Percentiles rank a stretch among this genome's conserved stretches.
phyloP scores from a whole-genome alignment of 2,113 vertebrate genomes.

The Hippocampus guttulatus region DNA sequence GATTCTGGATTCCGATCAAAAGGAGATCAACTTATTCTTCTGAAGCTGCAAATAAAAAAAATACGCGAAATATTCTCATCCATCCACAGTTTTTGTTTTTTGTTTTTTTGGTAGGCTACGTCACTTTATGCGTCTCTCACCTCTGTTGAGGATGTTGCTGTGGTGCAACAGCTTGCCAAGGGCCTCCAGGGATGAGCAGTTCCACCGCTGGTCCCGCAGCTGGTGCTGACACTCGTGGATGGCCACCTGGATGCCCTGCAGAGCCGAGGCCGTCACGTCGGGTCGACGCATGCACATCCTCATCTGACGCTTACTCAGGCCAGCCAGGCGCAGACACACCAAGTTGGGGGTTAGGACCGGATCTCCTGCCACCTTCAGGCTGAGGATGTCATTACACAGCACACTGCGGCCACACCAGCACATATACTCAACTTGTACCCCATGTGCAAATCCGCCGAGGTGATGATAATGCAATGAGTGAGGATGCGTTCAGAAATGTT shows the following conservation, averaged over 20 bases:
- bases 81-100: too few species aligned
- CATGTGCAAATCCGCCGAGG: background rate
- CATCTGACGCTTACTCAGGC: slow-evolving; percentile 85
- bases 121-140: slow-evolving; percentile 59
- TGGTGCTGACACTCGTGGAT: slow-evolving; percentile 90
- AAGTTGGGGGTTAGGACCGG: slow-evolving; percentile 85
- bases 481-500: too few species aligned
- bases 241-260: slow-evolving; percentile 89
- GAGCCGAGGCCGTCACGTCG: slow-evolving; percentile 85
- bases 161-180: slow-evolving; percentile 81
- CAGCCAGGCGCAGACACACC: slow-evolving; percentile 80
- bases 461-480: background rate
- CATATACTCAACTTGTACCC: background rate
- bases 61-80: too few species aligned
- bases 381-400: slow-evolving; percentile 84
- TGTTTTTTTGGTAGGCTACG: too few species aligned
- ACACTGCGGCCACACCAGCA: slow-evolving; percentile 65
- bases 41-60: too few species aligned
- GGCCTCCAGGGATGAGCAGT: slow-evolving; percentile 84
- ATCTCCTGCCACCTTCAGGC: slow-evolving; percentile 84
- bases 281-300: slow-evolving; percentile 85
- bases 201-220: slow-evolving; percentile 86
- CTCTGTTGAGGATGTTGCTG: slow-evolving; percentile 83
- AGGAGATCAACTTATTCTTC: too few species aligned
- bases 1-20: too few species aligned